phyloP scores from a whole-genome alignment of 2,113 vertebrate species.

The Onychorhynchus coronatus region DNA sequence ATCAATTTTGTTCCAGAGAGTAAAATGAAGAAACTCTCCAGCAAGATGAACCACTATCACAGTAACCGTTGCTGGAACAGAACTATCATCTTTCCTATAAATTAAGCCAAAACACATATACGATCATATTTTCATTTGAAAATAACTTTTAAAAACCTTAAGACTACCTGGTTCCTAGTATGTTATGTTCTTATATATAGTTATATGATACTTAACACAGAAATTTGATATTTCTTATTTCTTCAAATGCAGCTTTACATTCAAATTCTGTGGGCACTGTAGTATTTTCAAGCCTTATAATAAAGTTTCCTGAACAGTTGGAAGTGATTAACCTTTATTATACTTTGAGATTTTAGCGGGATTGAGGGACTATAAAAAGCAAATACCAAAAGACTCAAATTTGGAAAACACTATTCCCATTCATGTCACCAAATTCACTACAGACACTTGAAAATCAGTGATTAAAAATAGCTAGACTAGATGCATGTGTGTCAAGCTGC shows the following conservation, averaged over 20 bases:
- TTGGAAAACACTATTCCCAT: slow-evolving; percentile 48
- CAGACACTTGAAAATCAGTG: slow-evolving; percentile 48
- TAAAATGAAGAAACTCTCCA: background rate
- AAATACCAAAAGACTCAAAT: slow-evolving; percentile 26
- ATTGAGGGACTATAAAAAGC: background rate
- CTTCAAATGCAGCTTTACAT: background rate
- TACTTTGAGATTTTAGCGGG: background rate
- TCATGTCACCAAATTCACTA: slow-evolving; percentile 38
- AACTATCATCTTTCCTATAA: background rate
- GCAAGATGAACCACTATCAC: background rate
- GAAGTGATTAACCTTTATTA: slow-evolving; percentile 43
- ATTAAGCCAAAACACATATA: background rate
- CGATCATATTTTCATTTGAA: background rate
- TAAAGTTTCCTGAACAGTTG: slow-evolving; percentile 30
- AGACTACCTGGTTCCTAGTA: background rate
- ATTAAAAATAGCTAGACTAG: slow-evolving; percentile 59
- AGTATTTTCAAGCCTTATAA: slow-evolving; percentile 10
- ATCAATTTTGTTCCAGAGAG: background rate
- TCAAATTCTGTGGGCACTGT: background rate
- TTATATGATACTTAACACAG: background rate
- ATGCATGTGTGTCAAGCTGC: slow-evolving; percentile 48
- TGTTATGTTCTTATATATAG: background rate
- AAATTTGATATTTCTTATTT: background rate
- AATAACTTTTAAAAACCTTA: background rate
- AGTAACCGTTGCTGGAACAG: background rate